phyloP scores from a whole-genome alignment of 2,113 vertebrate species.

The Menidia beryllina region DNA sequence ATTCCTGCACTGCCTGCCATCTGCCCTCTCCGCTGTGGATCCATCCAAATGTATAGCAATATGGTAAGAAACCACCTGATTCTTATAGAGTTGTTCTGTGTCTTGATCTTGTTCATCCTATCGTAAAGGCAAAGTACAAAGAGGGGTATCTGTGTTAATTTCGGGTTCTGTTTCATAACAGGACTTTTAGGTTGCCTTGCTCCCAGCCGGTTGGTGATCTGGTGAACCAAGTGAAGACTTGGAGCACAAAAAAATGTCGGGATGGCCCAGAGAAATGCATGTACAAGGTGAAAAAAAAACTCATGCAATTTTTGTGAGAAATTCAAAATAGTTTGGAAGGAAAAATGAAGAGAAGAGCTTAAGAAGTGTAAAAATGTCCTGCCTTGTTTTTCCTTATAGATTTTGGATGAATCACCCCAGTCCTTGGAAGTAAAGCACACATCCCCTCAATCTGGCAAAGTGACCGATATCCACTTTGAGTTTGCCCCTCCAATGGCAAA shows the following conservation, averaged over 20 bases:
- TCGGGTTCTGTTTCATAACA: neutral
- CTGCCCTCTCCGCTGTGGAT: neutral
- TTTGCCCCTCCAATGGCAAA: neutral
- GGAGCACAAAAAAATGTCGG: slow-evolving; percentile 6
- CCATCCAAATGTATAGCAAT: slow-evolving; percentile 15
- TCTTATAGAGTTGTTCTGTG: neutral
- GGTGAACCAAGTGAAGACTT: slow-evolving; percentile 3
- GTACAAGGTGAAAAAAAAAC: slow-evolving; percentile 21
- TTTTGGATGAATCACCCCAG: neutral
- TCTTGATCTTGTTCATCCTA: neutral
- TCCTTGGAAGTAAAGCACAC: slow-evolving; percentile 20
- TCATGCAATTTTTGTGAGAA: neutral
- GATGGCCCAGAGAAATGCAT: slow-evolving; percentile 19
- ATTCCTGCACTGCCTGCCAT: neutral
- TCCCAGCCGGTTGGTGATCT: neutral
- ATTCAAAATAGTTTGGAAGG: no score
- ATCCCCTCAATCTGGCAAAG: slow-evolving; percentile 1
- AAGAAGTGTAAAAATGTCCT: neutral
- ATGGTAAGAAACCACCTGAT: neutral
- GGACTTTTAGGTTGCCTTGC: slow-evolving; percentile 22
- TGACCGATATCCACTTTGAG: neutral
- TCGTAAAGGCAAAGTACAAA: neutral
- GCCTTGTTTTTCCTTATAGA: slow-evolving; percentile 4
- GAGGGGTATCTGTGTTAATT: neutral
- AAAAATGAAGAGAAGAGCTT: no score